Evolutionary conservation across 2,113 vertebrate species (phyloP).

Genomic region (Mellivora capensis): DNA sequence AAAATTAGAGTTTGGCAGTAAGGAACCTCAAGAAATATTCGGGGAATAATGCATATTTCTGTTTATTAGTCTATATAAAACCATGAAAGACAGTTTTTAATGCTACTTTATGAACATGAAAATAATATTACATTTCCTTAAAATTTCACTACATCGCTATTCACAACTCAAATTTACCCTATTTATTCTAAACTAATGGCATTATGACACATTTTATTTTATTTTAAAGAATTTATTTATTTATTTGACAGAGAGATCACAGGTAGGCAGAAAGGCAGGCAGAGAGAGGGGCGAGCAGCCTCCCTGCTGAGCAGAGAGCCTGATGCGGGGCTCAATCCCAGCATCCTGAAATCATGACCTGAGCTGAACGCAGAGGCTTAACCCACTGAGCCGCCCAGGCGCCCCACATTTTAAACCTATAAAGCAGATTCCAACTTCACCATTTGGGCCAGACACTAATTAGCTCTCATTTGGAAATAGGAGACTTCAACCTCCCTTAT

Average conservation of each 20-base stretch:
- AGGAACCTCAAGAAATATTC: background rate
- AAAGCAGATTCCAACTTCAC: background rate
- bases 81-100: background rate
- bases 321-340: no score
- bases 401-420: background rate
- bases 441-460: background rate
- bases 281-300: no score
- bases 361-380: no score
- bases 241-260: no score
- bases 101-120: background rate
- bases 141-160: background rate
- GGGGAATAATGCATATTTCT: background rate
- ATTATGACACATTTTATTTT: slow-evolving; percentile 11
- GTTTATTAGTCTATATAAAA: background rate
- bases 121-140: background rate
- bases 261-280: no score
- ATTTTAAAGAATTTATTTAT: background rate
- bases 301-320: no score
- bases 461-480: background rate
- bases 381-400: no score
- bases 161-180: background rate
- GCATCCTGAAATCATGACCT: no score
- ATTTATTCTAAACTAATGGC: background rate
- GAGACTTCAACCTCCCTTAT: background rate
- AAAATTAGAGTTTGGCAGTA: background rate